Evolutionary conservation across 2,113 vertebrate genomes (phyloP).

Genomic region (Myotis davidii): DNA sequence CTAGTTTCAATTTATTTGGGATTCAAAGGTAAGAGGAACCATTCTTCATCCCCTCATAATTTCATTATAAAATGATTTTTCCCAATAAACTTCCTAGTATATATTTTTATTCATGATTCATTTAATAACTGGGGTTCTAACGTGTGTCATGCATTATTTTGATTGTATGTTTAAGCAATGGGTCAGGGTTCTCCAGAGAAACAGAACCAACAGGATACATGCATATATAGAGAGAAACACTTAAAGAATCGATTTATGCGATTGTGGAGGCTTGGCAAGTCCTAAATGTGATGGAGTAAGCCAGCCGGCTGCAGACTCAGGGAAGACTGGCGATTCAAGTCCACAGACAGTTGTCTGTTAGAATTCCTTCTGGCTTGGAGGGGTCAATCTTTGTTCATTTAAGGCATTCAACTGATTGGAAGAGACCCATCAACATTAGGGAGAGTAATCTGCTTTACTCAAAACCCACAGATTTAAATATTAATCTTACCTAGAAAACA

Average conservation of each 20-base stretch:
- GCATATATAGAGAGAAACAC: neutral
- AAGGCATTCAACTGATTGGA: neutral
- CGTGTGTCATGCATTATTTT: neutral
- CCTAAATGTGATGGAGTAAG: neutral
- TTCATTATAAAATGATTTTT: neutral
- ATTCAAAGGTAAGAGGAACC: neutral
- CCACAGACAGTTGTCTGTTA: neutral
- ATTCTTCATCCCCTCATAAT: neutral
- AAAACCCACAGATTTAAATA: neutral
- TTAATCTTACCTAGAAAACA: neutral
- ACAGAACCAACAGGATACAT: neutral
- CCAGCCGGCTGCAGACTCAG: neutral
- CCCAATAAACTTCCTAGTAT: neutral
- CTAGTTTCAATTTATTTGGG: neutral
- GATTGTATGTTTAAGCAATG: neutral
- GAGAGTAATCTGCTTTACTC: neutral
- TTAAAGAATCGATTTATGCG: neutral
- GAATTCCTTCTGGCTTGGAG: neutral
- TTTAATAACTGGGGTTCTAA: neutral
- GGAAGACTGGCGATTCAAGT: neutral
- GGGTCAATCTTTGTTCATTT: neutral
- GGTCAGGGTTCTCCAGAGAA: neutral
- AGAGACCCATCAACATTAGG: neutral
- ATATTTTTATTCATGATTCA: neutral
- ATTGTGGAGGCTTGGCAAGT: neutral